Evolutionary conservation across 2,797 vertebrate species (phyloP).

Genomic region (Crenuchus spilurus): DNA sequence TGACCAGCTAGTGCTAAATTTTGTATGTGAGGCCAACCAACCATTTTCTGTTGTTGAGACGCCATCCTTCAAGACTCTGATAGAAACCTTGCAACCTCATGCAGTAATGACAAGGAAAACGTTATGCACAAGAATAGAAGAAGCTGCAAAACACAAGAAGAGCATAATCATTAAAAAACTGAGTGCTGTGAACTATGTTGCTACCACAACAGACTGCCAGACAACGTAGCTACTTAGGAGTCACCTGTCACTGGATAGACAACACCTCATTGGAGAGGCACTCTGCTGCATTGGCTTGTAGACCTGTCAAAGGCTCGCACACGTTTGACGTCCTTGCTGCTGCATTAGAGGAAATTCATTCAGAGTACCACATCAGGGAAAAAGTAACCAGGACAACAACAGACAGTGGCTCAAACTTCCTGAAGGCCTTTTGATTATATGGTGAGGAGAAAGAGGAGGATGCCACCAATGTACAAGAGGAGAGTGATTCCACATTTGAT

Average conservation of each 20-base stretch:
- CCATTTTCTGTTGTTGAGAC: conserved; percentile 31
- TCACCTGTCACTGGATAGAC: conserved; percentile 44
- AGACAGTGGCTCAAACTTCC: conserved; percentile 34
- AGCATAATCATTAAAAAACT: neutral
- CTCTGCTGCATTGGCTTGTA: conserved; percentile 38
- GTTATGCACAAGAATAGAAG: neutral
- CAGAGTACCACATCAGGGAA: conserved; percentile 8
- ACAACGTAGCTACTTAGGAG: conserved; percentile 35
- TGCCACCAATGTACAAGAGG: neutral
- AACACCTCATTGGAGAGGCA: conserved; percentile 16
- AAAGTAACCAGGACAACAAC: conserved; percentile 20
- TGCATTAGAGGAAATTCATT: conserved; percentile 33
- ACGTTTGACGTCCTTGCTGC: conserved; percentile 39
- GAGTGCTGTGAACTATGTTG: conserved; percentile 9
- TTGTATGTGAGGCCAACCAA: conserved; percentile 34
- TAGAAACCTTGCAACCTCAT: conserved; percentile 31
- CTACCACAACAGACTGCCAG: conserved; percentile 41
- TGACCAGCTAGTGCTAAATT: conserved; percentile 24
- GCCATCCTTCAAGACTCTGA: conserved; percentile 24
- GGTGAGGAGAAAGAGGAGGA: conserved; percentile 10
- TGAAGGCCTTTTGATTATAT: conserved; percentile 30
- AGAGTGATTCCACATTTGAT: neutral
- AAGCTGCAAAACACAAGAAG: neutral
- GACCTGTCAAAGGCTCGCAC: conserved; percentile 19
- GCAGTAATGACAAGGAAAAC: conserved; percentile 24